Base-by-base conservation (phyloP, 92 coral and sea anemone species). In the Siderastrea siderea region DNA sequence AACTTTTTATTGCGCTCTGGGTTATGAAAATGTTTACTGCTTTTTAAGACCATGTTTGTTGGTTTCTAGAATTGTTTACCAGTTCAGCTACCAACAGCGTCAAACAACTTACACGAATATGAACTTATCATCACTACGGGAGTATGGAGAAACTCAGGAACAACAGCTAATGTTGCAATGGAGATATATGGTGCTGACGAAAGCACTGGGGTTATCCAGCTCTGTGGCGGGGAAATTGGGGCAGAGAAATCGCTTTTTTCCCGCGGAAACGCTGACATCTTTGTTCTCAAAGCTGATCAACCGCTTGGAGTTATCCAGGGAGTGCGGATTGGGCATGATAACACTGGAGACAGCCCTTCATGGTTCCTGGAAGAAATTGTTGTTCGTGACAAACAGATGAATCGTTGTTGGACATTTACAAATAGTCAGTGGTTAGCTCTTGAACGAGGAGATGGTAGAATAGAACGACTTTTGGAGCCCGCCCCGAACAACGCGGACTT, bases 31-130 rank as follows among this genome's bases (percentile, higher is more conserved):
- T 26, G 0, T 26, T 26, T 26, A 26, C 38, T 26, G 38, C 38
- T 26, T 26, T 26, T 26, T 26, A 26, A 26, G 0, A 3, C 68
- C 53, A 11, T 68, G 50, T 51, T 7, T 38, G n/a, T 69, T 54
- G 3, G 2, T 73, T 79, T 90, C 44, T 55, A 95, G 98, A 92
- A 71, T 88, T 87, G 96, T 69, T 90, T 88, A 14, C 93, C 91
- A 15, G 80, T 95, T 48, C 46, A 74, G 54, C 76, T 95, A n/a
- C 67, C 89, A 16, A 26, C 84, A 1, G 13, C 47, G 47, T 65
- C 80, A 3, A 79, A 83, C 52, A 70, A 77, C 60, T 51, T 55
- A 46, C 63, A 76, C 68, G 89, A 85, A 81, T 88, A 81, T 38
- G 82, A 88, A 51, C 58, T 81, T 54, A 54, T 7, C 16, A 52